Conservation (phyloP, 2,797 vertebrate species). For the Siniperca obscura region DNA sequence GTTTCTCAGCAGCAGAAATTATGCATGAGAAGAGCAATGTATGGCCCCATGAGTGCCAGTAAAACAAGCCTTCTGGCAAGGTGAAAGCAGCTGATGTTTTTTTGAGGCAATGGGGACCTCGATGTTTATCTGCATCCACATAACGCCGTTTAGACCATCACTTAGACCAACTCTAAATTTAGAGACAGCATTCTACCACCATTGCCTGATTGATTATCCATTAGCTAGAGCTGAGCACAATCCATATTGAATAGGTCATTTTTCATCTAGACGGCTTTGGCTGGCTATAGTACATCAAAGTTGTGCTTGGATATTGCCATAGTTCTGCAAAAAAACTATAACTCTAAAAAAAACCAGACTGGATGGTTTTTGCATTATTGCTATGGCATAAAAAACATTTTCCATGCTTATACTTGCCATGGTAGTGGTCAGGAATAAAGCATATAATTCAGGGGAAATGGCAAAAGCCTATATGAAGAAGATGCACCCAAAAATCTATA, state of each 20-base stretch:
- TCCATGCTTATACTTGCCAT: background rate
- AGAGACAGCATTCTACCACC: conserved; percentile 42
- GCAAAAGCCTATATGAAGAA: background rate
- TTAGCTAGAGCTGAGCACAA: conserved; percentile 45
- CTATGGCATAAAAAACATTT: background rate
- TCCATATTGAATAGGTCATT: conserved; percentile 37
- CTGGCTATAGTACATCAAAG: background rate
- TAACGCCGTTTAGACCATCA: background rate
- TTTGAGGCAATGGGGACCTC: background rate
- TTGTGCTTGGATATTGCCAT: background rate
- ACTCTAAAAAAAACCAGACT: background rate
- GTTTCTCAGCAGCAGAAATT: conserved; percentile 39
- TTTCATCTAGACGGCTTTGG: conserved; percentile 16
- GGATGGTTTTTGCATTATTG: background rate
- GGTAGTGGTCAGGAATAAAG: background rate
- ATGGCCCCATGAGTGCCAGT: conserved; percentile 12
- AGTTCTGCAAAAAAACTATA: background rate
- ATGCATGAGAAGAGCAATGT: conserved; percentile 42
- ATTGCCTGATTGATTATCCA: conserved; percentile 58
- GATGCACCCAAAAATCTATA: background rate
- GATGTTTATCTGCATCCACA: conserved; percentile 35
- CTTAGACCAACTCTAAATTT: conserved; percentile 41
- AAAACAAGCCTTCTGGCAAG: conserved; percentile 29
- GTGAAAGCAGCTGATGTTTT: conserved; percentile 35
- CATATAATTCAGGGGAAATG: background rate